Base-by-base conservation (phyloP, 2,888 invertebrate genomes). In the Gisinianus flammeolus region DNA sequence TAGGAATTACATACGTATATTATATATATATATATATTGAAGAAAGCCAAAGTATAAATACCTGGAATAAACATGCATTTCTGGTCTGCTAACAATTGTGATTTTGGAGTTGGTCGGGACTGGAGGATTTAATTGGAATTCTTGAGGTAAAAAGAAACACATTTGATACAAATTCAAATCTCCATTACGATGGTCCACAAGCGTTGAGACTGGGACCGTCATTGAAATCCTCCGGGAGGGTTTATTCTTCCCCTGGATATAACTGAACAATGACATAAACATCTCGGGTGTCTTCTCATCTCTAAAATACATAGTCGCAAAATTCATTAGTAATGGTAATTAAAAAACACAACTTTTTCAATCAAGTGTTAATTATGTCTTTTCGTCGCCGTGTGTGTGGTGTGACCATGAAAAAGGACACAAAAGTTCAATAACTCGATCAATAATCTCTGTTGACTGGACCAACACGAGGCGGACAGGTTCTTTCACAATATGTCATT, bases 201-300 rank as follows among this genome's bases (percentile, higher is more conserved):
- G 81, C 4, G 82, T 82, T 52, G 73, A 79, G 6, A 84, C 81
- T 71, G 85, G 85, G 16, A 84, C 76, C 0, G 84, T 84, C 84
- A 84, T 82, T 58, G 82, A 80, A 22, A 85, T 81, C 75, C 81
- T 83, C 12, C 79, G 70, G 19, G 74, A 83, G 83, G 58, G 62
- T 16, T 84, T 82, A 78, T 85, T 85, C 64, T 81, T 81, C 16
- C 85, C 85, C 35, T 82, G 81, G 44, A 83, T 81, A 74, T 84
- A 85, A 30, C 73, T 73, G 35, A 73, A 78, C 8, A 78, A 58
- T 24, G 69, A 69, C 83, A 84, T 82, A 69, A 84, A 83, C 82
- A 83, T 83, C 52, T 81, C 82, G 2, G 83, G 79, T 0, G 80
- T 81, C 44, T 81, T 82, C 52, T 75, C 66, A 35, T 83, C 83